Conservation (phyloP, 35 echinoderm and acorn worm genomes). For the Anneissia japonica region DNA sequence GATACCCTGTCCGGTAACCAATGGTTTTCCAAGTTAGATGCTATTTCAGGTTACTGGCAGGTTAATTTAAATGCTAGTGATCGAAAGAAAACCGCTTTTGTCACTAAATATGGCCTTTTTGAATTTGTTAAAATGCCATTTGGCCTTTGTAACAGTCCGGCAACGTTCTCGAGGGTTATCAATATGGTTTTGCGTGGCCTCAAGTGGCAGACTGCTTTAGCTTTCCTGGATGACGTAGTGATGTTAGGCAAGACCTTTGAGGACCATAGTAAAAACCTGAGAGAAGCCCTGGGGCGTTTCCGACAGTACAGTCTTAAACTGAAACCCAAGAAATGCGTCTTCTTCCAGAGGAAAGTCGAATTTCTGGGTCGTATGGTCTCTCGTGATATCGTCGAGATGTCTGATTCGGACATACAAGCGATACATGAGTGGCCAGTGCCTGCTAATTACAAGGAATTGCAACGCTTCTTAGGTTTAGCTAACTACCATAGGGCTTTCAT, state of each 20-base stretch:
- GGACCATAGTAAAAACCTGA: background rate
- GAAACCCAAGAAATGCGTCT: constrained; percentile 45
- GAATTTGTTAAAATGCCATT: constrained; percentile 56
- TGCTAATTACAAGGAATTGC: constrained; percentile 10
- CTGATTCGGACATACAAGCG: constrained; percentile 7
- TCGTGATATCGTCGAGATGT: background rate
- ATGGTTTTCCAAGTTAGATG: constrained; percentile 3
- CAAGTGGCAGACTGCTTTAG: constrained; percentile 33
- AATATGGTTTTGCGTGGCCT: constrained; percentile 39
- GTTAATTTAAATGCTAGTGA: constrained; percentile 5
- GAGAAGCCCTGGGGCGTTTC: constrained; percentile 25
- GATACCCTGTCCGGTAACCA: background rate
- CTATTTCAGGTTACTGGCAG: constrained; percentile 38
- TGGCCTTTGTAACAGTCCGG: constrained; percentile 55
- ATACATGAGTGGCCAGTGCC: constrained; percentile 32
- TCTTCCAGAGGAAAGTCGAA: constrained; percentile 35
- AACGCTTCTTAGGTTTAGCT: constrained; percentile 35
- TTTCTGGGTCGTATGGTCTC: constrained; percentile 49
- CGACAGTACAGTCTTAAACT: constrained; percentile 27
- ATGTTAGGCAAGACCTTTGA: constrained; percentile 21
- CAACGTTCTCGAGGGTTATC: constrained; percentile 58
- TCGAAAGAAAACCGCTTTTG: constrained; percentile 43
- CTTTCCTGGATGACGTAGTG: constrained; percentile 49
- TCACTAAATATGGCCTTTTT: constrained; percentile 6
- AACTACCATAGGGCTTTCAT: constrained; percentile 36